Percentiles rank a stretch among this genome's conserved stretches.
These are phyloP conservation scores for Hybognathus amarus DNA, from an alignment of 2,797 vertebrate genomes.

Conservation along the genomic window DNA sequence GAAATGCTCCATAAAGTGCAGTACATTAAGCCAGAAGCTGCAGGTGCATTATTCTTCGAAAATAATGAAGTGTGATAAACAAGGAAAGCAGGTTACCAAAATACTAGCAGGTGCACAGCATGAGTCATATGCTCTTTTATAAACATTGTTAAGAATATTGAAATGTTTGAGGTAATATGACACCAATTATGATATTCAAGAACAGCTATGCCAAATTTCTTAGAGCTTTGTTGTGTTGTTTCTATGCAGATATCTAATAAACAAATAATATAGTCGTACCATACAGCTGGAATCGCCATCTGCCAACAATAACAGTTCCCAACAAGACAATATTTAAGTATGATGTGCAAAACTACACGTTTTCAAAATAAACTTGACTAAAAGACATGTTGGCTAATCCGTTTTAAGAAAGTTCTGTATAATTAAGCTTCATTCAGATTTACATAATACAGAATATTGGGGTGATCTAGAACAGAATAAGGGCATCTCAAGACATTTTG, in stretches of 20 bases:
- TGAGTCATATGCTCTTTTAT: slow-evolving; percentile 31
- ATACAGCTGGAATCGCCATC: slow-evolving; percentile 13
- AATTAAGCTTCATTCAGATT: not conserved
- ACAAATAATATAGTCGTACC: slow-evolving; percentile 16
- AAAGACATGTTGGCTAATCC: not conserved
- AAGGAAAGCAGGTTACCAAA: slow-evolving; percentile 32
- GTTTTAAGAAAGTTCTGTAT: not conserved
- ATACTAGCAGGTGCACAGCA: slow-evolving; percentile 42
- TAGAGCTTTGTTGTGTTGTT: slow-evolving; percentile 8
- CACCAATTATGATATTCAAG: slow-evolving; percentile 31
- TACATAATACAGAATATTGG: not conserved
- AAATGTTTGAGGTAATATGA: slow-evolving; percentile 3
- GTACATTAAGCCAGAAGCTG: slow-evolving; percentile 30
- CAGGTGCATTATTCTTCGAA: slow-evolving; percentile 29
- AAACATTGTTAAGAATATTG: slow-evolving; percentile 20
- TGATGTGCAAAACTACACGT: not conserved
- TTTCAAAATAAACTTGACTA: not conserved
- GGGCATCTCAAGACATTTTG: not conserved
- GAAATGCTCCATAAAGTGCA: slow-evolving; percentile 5
- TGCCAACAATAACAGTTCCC: slow-evolving; percentile 1
- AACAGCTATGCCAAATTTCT: slow-evolving; percentile 7
- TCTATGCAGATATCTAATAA: slow-evolving; percentile 12
- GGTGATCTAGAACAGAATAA: slow-evolving; percentile 6
- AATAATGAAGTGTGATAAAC: slow-evolving; percentile 39
- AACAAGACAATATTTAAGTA: slow-evolving; percentile 18